phyloP scores from a whole-genome alignment of 2,113 vertebrate species.

The Labrus mixtus region DNA sequence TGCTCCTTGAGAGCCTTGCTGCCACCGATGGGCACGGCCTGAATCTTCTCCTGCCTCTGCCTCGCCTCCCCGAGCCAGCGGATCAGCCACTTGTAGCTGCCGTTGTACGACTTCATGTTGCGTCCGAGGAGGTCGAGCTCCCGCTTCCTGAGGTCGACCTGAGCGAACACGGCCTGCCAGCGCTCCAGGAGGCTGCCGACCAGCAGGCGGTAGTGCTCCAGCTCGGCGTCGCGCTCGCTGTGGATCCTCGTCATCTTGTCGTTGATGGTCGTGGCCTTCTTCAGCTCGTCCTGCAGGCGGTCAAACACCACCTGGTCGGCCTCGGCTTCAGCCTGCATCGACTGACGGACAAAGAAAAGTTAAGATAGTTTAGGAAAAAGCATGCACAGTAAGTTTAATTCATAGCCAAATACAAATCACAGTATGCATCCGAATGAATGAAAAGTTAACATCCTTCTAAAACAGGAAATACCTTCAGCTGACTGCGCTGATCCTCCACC shows the following conservation, averaged over 20 bases:
- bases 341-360: constrained; percentile 68
- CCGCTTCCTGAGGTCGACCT: constrained; percentile 87
- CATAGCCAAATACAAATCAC: too few relatives aligned
- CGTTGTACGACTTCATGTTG: constrained; percentile 88
- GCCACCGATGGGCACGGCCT: constrained; percentile 84
- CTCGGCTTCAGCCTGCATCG: constrained; percentile 85
- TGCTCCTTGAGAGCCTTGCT: constrained; percentile 86
- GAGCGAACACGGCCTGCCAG: constrained; percentile 89
- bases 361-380: neutral
- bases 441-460: neutral
- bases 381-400: too few relatives aligned
- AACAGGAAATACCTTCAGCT: constrained; percentile 87
- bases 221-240: constrained; percentile 90
- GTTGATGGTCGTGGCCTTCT: constrained; percentile 84
- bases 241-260: constrained; percentile 89
- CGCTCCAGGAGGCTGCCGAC: constrained; percentile 89
- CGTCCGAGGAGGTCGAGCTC: constrained; percentile 92
- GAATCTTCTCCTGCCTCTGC: constrained; percentile 89
- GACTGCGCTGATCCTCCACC: constrained; percentile 86
- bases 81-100: constrained; percentile 87
- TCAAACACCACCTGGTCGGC: constrained; percentile 86
- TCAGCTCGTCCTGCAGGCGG: constrained; percentile 87
- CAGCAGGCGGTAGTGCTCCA: constrained; percentile 89
- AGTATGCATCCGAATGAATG: too few relatives aligned
- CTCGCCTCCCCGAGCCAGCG: constrained; percentile 89